phyloP scores from a whole-genome alignment of 2,888 invertebrate genomes.

The Geotrupes spiniger region DNA sequence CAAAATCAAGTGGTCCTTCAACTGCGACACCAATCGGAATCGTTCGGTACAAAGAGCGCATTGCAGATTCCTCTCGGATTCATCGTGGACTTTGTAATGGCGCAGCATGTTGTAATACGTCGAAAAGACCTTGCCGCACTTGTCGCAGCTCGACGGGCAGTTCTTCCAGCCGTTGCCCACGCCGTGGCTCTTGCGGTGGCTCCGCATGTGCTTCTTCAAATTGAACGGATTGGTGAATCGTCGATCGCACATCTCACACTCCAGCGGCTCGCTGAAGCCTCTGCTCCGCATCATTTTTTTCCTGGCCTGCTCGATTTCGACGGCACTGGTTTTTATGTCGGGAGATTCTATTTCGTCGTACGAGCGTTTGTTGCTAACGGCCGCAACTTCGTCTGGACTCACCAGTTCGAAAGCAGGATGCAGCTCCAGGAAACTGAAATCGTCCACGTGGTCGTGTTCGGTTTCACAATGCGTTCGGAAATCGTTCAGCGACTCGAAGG shows the following conservation, averaged over 20 bases:
- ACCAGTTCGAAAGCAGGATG: conserved; percentile 8
- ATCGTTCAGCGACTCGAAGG: conserved; percentile 39
- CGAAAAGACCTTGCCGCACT: conserved; percentile 57
- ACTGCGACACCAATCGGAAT: conserved; percentile 55
- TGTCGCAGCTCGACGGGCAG: conserved; percentile 50
- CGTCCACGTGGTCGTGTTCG: conserved; percentile 42
- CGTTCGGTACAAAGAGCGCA: conserved; percentile 61
- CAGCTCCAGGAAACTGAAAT: conserved; percentile 36
- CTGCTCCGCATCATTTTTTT: conserved; percentile 13
- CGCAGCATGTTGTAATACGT: conserved; percentile 58
- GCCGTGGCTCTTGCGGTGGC: conserved; percentile 8
- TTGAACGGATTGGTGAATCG: conserved; percentile 12
- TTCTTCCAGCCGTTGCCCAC: conserved; percentile 20
- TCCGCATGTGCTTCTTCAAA: conserved; percentile 15
- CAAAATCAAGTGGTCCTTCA: conserved; percentile 57
- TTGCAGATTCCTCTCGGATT: conserved; percentile 54
- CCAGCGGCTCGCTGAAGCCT: conserved; percentile 3
- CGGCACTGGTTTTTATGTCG: not conserved
- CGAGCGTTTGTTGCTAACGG: conserved; percentile 11
- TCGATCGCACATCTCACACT: conserved; percentile 14
- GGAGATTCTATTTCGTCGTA: conserved; percentile 12
- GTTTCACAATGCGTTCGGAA: conserved; percentile 43
- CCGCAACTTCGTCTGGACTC: conserved; percentile 6
- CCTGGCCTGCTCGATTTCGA: conserved; percentile 16
- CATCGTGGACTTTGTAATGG: conserved; percentile 56